A percentile compares a stretch with the other conserved stretches of the same genome.
phyloP scores from a whole-genome alignment of 2,797 vertebrate species.

The Cottoperca gobio region DNA sequence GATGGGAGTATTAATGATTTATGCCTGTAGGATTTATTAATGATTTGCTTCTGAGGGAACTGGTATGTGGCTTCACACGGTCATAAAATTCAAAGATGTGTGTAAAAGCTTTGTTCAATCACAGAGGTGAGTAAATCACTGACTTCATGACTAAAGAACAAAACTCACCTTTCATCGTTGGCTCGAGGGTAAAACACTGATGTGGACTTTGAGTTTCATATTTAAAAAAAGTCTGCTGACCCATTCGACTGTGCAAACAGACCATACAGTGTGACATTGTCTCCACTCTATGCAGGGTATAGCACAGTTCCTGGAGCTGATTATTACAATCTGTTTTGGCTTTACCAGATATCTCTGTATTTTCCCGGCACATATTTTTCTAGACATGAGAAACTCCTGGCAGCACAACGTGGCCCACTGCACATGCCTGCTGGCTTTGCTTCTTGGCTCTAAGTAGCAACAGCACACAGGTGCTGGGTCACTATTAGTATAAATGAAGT shows the following conservation, averaged over 20 bases:
- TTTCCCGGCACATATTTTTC: slow-evolving; percentile 33
- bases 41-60: slow-evolving; percentile 21
- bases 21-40: slow-evolving; percentile 40
- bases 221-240: slow-evolving; percentile 9
- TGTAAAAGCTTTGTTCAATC: slow-evolving; percentile 1
- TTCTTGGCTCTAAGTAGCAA: slow-evolving; percentile 40
- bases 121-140: background rate
- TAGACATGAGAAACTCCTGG: slow-evolving; percentile 39
- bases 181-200: slow-evolving; percentile 8
- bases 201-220: background rate
- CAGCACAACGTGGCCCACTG: slow-evolving; percentile 50
- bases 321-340: slow-evolving; percentile 44
- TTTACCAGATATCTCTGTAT: slow-evolving; percentile 28
- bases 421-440: slow-evolving; percentile 46
- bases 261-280: background rate
- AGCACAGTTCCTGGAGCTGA: slow-evolving; percentile 33
- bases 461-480: slow-evolving; percentile 38
- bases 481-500: slow-evolving; percentile 30
- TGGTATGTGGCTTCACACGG: background rate
- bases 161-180: slow-evolving; percentile 14
- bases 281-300: background rate
- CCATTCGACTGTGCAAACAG: slow-evolving; percentile 3
- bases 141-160: slow-evolving; percentile 9
- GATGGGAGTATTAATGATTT: slow-evolving; percentile 53
- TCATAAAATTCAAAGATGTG: slow-evolving; percentile 28